A percentile compares a stretch with the other conserved stretches of the same genome.
phyloP scores from a whole-genome alignment of 2,113 vertebrate species.

The Chionis minor region DNA sequence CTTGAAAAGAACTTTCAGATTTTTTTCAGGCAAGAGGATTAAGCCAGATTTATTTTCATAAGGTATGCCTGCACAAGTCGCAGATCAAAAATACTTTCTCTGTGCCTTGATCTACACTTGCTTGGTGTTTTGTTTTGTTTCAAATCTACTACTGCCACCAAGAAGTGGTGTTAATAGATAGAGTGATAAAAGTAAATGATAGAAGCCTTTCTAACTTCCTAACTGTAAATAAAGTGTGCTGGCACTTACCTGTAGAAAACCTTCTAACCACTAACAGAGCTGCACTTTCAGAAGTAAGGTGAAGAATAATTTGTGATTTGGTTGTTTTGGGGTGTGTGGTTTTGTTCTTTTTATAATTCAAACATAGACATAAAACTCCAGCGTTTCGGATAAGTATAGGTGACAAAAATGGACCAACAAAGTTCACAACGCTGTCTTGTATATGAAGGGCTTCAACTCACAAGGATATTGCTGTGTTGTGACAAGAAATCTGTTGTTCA shows the following conservation, averaged over 20 bases:
- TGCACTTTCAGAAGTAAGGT: neutral
- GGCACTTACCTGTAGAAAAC: neutral
- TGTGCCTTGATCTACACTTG: neutral
- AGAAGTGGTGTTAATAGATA: neutral
- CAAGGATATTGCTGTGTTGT: neutral
- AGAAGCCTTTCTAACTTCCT: neutral
- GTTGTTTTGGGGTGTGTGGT: neutral
- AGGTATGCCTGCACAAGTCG: neutral
- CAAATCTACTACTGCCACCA: neutral
- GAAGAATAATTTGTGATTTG: neutral
- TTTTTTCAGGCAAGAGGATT: conserved; percentile 34
- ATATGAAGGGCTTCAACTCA: neutral
- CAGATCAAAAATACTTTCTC: neutral
- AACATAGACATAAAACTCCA: neutral
- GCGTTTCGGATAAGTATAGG: neutral
- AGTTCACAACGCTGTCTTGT: neutral
- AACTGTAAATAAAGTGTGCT: neutral
- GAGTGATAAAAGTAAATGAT: neutral
- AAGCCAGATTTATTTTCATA: conserved; percentile 14
- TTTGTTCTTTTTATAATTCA: too few species aligned
- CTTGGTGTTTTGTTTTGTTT: neutral
- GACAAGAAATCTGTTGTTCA: neutral
- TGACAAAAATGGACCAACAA: neutral
- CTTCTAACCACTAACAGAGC: neutral
- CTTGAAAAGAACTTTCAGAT: neutral